Evolutionary conservation across 2,797 vertebrate species (phyloP), one percentile per base, ranked within the genome.

Genomic region (Acropternis orthonyx): DNA sequence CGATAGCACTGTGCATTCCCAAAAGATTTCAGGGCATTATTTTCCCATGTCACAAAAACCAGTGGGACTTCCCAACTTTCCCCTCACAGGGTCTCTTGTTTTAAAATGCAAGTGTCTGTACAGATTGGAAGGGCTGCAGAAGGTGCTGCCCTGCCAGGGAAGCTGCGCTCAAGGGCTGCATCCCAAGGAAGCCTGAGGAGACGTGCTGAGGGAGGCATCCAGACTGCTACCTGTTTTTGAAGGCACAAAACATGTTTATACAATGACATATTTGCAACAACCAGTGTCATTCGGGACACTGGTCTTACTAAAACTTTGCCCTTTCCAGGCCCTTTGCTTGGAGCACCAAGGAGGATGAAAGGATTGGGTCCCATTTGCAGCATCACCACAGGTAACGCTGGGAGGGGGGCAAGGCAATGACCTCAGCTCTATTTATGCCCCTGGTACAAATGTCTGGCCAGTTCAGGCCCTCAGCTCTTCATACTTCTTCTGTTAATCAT

Each of bases 401-500:
- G 77, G 59, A 93, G 56, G 11, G 37, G 72, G 51, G 13, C 49
- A 65, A 41, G 46, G 49, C 48, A 26, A 13, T 91, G 93, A 96
- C 26, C 56, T 96, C 96, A 95, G 43, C 67, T 82, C 82, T 96
- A 12, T 93, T 95, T 95, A 39, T 54, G 82, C 69, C 95, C 88
- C 67, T 81, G 92, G 85, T 90, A 93, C 63, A 84, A 92, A 82
- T 2, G 83, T 79, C 89, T 93, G 92, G 92, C 94, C 89, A 88
- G 89, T 76, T 63, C 85, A 67, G 88, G 93, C 73, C 63, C 61
- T 89, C 74, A 62, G 80, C 80, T 80, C 67, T 23, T 86, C 96
- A 95, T 95, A 94, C 14, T 90, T 95, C 74, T 94, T 49, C 91
- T 74, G 74, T 96, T 96, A 96, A 96, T 96, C 96, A 95, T 68